Evolutionary conservation across 2,888 invertebrate genomes (phyloP).

Genomic region (Orchesellides sinensis): DNA sequence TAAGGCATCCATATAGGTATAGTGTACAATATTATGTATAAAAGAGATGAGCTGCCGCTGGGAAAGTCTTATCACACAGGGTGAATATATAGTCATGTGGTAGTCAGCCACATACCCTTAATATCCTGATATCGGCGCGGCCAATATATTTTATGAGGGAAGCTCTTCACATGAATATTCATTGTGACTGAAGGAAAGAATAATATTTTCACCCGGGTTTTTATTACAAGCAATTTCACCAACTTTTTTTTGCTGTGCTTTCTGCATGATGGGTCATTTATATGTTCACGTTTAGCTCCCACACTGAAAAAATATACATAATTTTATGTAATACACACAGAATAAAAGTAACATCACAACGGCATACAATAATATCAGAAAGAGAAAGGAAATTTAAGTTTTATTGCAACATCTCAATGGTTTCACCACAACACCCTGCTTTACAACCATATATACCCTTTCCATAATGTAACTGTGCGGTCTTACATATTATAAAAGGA

Average conservation of each 20-base stretch:
- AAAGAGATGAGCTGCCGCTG: neutral
- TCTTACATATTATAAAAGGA: neutral
- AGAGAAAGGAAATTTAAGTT: slow-evolving; percentile 50
- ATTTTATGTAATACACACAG: neutral
- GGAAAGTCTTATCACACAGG: neutral
- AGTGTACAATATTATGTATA: no score
- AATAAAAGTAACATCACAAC: neutral
- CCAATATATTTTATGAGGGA: slow-evolving; percentile 51
- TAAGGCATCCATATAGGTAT: neutral
- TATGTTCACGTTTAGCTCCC: neutral
- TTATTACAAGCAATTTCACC: slow-evolving; percentile 46
- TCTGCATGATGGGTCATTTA: slow-evolving; percentile 51
- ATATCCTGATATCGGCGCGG: neutral
- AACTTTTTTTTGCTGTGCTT: slow-evolving; percentile 42
- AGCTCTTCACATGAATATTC: slow-evolving; percentile 54
- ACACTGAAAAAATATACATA: no score
- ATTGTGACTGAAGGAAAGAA: slow-evolving; percentile 47
- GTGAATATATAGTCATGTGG: slow-evolving; percentile 9
- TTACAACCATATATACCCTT: neutral
- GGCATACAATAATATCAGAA: slow-evolving; percentile 6
- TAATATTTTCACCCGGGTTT: slow-evolving; percentile 51
- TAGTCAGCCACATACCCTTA: no score
- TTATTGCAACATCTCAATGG: slow-evolving; percentile 40
- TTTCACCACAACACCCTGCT: slow-evolving; percentile 15
- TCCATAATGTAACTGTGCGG: neutral